Evolutionary conservation across 1,140 invertebrate species (phyloP), one percentile per base, ranked within the genome.

Genomic region (Zophobas atratus): DNA sequence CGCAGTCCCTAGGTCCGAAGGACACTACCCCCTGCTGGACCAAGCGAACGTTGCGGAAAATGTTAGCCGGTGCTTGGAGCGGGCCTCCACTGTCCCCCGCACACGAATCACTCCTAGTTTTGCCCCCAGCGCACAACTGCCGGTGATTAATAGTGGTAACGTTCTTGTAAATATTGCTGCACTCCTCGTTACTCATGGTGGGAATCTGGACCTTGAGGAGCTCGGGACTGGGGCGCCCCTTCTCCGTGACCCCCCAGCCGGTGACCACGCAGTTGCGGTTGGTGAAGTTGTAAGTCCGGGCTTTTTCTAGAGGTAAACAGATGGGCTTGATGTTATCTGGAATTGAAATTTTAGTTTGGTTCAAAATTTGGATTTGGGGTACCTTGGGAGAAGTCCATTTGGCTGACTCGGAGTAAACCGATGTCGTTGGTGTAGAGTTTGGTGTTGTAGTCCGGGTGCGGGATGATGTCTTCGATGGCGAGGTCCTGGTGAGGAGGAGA

Each of bases 81-180:
- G 84, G 55, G 79, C 86, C 55, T 85, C 87, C n/a, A 91, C 83
- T 34, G 88, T 90, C 63, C 90, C 82, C 4, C 57, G 70, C 0
- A 90, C 84, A 86, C 6, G 84, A 85, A 78, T 86, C 85, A 48
- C 74, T 35, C 49, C 87, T 88, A 43, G 86, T 88, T 1, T 87
- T 85, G 0, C 91, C 92, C 1, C 91, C 91, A 0, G 91, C 91
- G 75, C 92, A 93, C 8, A 92, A 77, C 80, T 93, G 92, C 5
- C 86, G 88, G 6, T 89, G 78, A 81, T 6, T 38, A 41, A 70
- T 81, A 43, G 48, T 46, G 6, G 38, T 6, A 46, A 51, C 41
- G 6, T 74, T 92, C 57, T 35, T 2, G 38, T 72, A 72, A 20
- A 76, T 41, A 57, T 20, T 63, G 76, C 81, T 79, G 78, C 91